Evolutionary conservation across 2,113 vertebrate genomes (phyloP), one percentile per base, ranked within the genome.

Genomic region (Ovibos moschatus): DNA sequence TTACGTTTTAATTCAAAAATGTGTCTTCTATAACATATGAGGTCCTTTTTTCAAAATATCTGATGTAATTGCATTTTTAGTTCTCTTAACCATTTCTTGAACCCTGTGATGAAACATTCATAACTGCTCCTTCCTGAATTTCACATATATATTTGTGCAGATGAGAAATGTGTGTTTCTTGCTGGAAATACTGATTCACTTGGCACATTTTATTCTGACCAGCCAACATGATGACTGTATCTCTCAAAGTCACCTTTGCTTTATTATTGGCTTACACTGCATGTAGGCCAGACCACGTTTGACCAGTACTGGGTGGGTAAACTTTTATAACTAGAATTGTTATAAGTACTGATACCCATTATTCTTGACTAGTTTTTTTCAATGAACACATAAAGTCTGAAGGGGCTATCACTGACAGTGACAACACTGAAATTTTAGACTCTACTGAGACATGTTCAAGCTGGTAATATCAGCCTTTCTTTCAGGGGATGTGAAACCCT

Each of bases 41-140:
- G 14, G 11, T 58, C 36, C 83, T 87, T 51, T 79, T 79, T 78
- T 95, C 15, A 78, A 89, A 98, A 83, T 43, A 25, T 64, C 55
- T 62, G 28, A 83, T 19, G 8, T n/a, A 57, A 51, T 62, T 89
- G 45, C 60, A 7, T 89, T 95, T 82, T 60, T 62, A 40, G 11
- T 71, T 43, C 25, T 62, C 62, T 53, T 82, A 94, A 60, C 36
- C 62, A 76, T 57, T 83, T 45, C 55, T 89, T 78, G n/a, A 92
- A 82, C 53, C 92, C 60, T 92, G 11, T 89, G 74, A 71, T 90
- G 78, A 87, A 87, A 57, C 57, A 71, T 90, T 96, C 92, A 92
- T 84, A 71, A 60, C 74, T 23, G 9, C 71, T 71, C 62, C 36
- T 94, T 79, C 36, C 50, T 90, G 43, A 87, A 83, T 89, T 89